Evolutionary conservation across 2,113 vertebrate species (phyloP), one percentile per base, ranked within the genome.

Genomic region (Psammodynastes pulverulentus): DNA sequence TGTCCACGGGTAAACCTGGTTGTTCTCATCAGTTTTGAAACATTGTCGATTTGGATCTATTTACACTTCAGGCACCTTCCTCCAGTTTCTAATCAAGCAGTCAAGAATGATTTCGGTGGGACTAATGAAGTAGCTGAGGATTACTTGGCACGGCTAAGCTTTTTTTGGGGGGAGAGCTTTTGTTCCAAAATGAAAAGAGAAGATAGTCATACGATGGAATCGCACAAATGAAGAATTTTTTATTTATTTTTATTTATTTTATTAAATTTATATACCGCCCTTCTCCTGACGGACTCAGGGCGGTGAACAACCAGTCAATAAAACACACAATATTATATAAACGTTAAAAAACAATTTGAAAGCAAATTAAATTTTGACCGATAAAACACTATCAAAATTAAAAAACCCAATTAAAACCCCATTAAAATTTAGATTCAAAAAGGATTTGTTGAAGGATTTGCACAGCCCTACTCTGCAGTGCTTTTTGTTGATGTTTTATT

Each of bases 1-100:
- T 72, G 79, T 88, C 17, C 62, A 34, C 72, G 94, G 62, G 79
- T 95, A 92, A 87, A 93, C 93, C 92, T 92, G 87, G 23, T 34
- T 91, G 29, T 46, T 51, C 45, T 95, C 92, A 52, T 90, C 87
- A 8, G 39, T 89, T 93, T 94, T 86, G 53, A 89, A 92, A 92
- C 92, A 89, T 9, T 88, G 90, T 86, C 91, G 93, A 21, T 94
- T 95, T 53, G 54, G 87, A 93, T 5, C 93, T 90, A 91, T 95
- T 92, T 95, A 86, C 53, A 92, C 89, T 52, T 85, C 10, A 85
- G 88, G 46, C 90, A 94, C 8, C 93, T 26, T 29, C 23, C 24
- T 46, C 51, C 89, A 58, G 6, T 84, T 17, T 34, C 88, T 26
- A 92, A 88, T 54, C 90, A 29, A 91, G 87, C 92, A 62, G 48